Evolutionary conservation across 2,888 invertebrate genomes (phyloP), one percentile per base, ranked within the genome.

Genomic region (Phytoseiulus persimilis): DNA sequence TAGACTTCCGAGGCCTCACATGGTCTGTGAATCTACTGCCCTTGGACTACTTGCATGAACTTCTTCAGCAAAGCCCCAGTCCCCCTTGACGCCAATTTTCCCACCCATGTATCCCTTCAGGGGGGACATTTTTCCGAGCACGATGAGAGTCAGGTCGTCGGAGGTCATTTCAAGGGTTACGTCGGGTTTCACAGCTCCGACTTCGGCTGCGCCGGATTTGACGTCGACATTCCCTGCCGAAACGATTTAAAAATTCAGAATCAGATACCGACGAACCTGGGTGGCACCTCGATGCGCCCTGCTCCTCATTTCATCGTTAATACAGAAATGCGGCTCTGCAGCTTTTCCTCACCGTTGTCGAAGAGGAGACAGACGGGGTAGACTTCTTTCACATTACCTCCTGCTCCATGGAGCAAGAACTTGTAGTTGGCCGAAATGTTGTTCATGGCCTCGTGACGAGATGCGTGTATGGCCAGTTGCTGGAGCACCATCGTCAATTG

Each of bases 1-100:
- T n/a, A 84, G 87, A 87, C 9, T 32, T 32, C 33, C 33, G 28
- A 31, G 31, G 84, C 83, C n/a, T 84, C 84, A 84, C 84, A 31
- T 84, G 23, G n/a, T 31, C 1, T 87, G 6, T 6, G 45, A 32
- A 23, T 87, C 87, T 87, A 87, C 39, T 87, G 32, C 45, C 87
- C 87, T 45, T 87, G 87, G 28, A 87, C 87, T n/a, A 87, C 87
- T 45, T 87, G 87, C n/a, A 87, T 87, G 39, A 87, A 87, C 87
- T 87, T 87, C 45, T 33, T 87, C 33, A 87, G 87, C 45, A 87
- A 32, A n/a, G 32, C 31, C n/a, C 87, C 87, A 87, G 87, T 87
- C 87, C n/a, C 87, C 87, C n/a, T 33, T 87, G 33, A 87, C 87
- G 32, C 87, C 33, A 1, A 87, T 87, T 45, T 87, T 87, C n/a